Percentiles rank a stretch among this genome's conserved stretches.
Conservation (phyloP, 1,140 invertebrate genomes). For the Cecropterus lyciades region DNA sequence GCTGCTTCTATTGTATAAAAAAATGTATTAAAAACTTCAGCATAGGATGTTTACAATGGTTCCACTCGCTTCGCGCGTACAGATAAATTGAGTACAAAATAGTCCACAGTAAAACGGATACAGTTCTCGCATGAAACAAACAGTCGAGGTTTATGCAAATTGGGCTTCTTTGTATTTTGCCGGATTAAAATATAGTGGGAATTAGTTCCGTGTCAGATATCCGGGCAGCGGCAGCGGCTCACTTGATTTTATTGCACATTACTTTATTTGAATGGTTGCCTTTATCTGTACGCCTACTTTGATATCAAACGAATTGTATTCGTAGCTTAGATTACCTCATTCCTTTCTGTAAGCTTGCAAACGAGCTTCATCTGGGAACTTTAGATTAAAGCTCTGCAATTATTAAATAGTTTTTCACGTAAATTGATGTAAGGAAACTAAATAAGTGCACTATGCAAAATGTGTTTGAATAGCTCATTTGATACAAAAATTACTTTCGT, state of each 20-base stretch:
- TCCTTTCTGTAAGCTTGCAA: slow-evolving; percentile 12
- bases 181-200: slow-evolving; percentile 82
- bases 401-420: background rate
- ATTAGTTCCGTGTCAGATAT: slow-evolving; percentile 82
- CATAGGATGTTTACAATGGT: slow-evolving; percentile 45
- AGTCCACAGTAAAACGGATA: slow-evolving; percentile 74
- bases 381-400: background rate
- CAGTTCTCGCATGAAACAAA: slow-evolving; percentile 81
- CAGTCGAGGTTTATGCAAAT: slow-evolving; percentile 82
- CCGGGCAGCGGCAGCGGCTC: slow-evolving; percentile 51
- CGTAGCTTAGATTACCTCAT: slow-evolving; percentile 21
- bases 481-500: background rate
- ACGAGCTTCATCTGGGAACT: slow-evolving; percentile 7
- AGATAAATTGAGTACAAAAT: slow-evolving; percentile 77
- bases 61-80: slow-evolving; percentile 50
- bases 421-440: slow-evolving; percentile 10
- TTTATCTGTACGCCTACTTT: slow-evolving; percentile 44
- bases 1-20: too few species aligned
- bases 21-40: background rate
- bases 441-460: slow-evolving; percentile 5
- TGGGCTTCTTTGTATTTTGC: slow-evolving; percentile 81
- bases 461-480: slow-evolving; percentile 10
- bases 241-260: slow-evolving; percentile 71
- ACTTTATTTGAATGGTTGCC: slow-evolving; percentile 63
- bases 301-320: slow-evolving; percentile 22